Evolutionary conservation across 2,888 invertebrate genomes (phyloP).

Genomic region (Drosophila pseudotakahashii): DNA sequence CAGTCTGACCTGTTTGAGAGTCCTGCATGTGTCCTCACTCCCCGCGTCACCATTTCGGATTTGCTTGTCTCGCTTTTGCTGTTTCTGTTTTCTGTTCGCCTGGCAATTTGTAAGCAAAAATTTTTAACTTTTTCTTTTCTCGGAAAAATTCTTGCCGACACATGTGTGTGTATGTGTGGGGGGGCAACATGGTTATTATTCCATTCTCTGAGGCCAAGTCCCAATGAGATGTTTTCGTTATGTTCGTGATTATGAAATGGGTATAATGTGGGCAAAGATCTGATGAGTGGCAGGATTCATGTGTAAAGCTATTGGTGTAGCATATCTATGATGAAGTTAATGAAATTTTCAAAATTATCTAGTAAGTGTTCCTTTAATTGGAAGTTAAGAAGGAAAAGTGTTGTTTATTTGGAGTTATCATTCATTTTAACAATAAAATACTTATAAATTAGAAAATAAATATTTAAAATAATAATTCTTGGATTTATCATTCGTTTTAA

Average conservation of each 20-base stretch:
- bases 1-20: slow-evolving; percentile 39
- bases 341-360: neutral
- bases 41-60: neutral
- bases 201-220: slow-evolving; percentile 17
- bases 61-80: slow-evolving; percentile 19
- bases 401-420: no score
- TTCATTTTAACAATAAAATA: no score
- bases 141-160: slow-evolving; percentile 12
- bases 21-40: slow-evolving; percentile 22
- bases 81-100: slow-evolving; percentile 65
- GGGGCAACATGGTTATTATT: slow-evolving; percentile 21
- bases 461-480: no score
- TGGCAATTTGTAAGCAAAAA: slow-evolving; percentile 77
- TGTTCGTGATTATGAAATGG: slow-evolving; percentile 41
- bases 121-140: slow-evolving; percentile 66
- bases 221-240: slow-evolving; percentile 35
- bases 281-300: slow-evolving; percentile 3
- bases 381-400: no score
- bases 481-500: no score
- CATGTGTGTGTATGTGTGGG: slow-evolving; percentile 5
- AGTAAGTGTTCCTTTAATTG: no score
- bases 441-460: no score
- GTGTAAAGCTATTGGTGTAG: slow-evolving; percentile 1
- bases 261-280: slow-evolving; percentile 6
- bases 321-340: neutral